Evolutionary conservation across 92 coral and sea anemone genomes (phyloP).

Genomic region (Virgularia gustaviana): DNA sequence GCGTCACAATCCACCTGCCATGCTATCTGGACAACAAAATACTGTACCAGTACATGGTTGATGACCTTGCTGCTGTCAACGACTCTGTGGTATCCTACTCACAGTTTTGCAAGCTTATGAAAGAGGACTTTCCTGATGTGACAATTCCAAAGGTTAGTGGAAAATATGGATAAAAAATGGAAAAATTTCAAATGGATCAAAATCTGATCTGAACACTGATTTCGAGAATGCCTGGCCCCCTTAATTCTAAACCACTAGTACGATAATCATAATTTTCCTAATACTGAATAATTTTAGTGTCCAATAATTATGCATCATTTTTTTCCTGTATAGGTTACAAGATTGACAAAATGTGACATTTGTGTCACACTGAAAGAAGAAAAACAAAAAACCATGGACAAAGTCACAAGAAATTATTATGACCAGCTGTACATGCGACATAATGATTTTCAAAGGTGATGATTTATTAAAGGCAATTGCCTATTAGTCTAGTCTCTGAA

Average conservation of each 20-base stretch:
- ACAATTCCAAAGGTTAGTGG: constrained; percentile 55
- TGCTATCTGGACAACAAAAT: constrained; percentile 42
- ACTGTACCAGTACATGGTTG: constrained; percentile 31
- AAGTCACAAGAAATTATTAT: constrained; percentile 5
- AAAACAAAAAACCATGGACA: constrained; percentile 22
- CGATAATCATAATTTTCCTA: too few relatives aligned
- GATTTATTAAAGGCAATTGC: too few relatives aligned
- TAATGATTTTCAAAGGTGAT: constrained; percentile 35
- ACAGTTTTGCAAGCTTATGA: constrained; percentile 46
- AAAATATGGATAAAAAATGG: not conserved
- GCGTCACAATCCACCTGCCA: constrained; percentile 38
- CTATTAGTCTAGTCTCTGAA: too few relatives aligned
- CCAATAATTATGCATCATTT: not conserved
- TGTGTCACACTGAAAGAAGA: constrained; percentile 24
- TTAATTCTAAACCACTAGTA: too few relatives aligned
- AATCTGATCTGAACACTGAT: too few relatives aligned
- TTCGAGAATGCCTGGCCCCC: too few relatives aligned
- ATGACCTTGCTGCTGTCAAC: not conserved
- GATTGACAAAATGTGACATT: constrained; percentile 19
- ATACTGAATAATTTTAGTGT: not conserved
- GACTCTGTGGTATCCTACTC: constrained; percentile 39
- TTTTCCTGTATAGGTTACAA: not conserved
- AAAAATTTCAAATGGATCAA: too few relatives aligned
- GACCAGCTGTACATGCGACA: constrained; percentile 4
- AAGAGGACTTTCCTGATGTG: constrained; percentile 45